Base-by-base conservation (phyloP, 2,888 invertebrate species). In the Apotomis betuletana region DNA sequence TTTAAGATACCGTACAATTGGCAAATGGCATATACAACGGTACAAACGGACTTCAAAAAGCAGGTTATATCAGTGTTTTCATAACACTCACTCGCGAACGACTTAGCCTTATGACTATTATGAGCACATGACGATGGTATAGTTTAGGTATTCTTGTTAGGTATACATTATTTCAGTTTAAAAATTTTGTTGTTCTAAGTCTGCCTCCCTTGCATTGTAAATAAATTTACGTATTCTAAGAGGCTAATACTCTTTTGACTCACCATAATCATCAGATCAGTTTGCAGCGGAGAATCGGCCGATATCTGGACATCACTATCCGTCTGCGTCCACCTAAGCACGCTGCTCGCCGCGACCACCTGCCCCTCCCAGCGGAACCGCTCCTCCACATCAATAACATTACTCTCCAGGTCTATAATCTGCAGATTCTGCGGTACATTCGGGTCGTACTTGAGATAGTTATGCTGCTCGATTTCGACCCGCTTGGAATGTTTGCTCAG, bases 211-310 rank as follows among this genome's bases (percentile, higher is more conserved):
- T 2, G 27, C 27, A 27, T 27, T 27, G 27, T 27, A 27, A 27
- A 2, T 27, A 27, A 27, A 27, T 1, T 27, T 27, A 27, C 2
- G 27, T 27, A 27, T 27, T 27, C 2, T 27, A 27, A 27, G 27
- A 2, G 2, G 2, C 2, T 27, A 27, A 27, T 27, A 27, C 27
- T 27, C 27, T 27, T 0, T 41, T 4, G 41, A 83, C 87, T 87
- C 74, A 91, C 93, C 91, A 92, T 87, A 74, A 93, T 90, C 88
- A 91, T 89, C 65, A 93, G 80, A 77, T 92, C 92, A 0, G 88
- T 87, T 68, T 90, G 88, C 12, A 92, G 81, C 54, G 84, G 83
- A 3, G 92, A 90, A 8, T 85, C 78, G 0, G 91, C 86, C 8
- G 88, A 81, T 75, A 93, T 87, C 67, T 78, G 80, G 12, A 92